phyloP scores from a whole-genome alignment of 2,888 invertebrate genomes.

The Plutella xylostella region DNA sequence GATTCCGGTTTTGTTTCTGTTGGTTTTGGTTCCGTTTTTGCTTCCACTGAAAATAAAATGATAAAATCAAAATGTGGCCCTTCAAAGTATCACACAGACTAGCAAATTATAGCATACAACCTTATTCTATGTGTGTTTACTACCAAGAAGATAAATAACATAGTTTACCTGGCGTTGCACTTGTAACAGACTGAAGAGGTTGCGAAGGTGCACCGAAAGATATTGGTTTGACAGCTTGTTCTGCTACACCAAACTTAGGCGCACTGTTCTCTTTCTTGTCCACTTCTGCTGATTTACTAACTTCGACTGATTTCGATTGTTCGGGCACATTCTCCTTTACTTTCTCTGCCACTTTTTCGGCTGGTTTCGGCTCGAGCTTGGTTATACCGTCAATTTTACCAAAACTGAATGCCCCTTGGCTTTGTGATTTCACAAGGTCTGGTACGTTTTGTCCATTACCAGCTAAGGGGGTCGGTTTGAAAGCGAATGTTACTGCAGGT shows the following conservation, averaged over 20 bases:
- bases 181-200: too few relatives aligned
- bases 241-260: too few relatives aligned
- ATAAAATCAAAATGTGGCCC: too few relatives aligned
- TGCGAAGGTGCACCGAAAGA: too few relatives aligned
- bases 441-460: slow-evolving; percentile 28
- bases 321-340: slow-evolving; percentile 30
- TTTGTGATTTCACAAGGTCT: slow-evolving; percentile 7
- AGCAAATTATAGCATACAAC: too few relatives aligned
- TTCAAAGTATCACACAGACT: too few relatives aligned
- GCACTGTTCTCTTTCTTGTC: neutral
- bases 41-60: too few relatives aligned
- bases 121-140: too few relatives aligned
- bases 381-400: slow-evolving; percentile 6
- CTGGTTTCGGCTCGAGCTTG: slow-evolving; percentile 23
- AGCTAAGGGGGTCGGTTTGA: slow-evolving; percentile 19
- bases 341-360: slow-evolving; percentile 36
- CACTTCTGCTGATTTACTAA: neutral
- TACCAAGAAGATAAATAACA: too few relatives aligned
- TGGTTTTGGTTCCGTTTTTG: slow-evolving; percentile 18
- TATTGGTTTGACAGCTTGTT: too few relatives aligned
- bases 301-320: slow-evolving; percentile 9
- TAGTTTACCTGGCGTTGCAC: too few relatives aligned
- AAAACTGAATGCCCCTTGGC: neutral
- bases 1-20: slow-evolving; percentile 14
- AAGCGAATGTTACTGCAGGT: too few relatives aligned